A percentile compares a stretch with the other conserved stretches of the same genome.
phyloP scores from a whole-genome alignment of 2,888 invertebrate genomes.

The Metallyticus violacea region DNA sequence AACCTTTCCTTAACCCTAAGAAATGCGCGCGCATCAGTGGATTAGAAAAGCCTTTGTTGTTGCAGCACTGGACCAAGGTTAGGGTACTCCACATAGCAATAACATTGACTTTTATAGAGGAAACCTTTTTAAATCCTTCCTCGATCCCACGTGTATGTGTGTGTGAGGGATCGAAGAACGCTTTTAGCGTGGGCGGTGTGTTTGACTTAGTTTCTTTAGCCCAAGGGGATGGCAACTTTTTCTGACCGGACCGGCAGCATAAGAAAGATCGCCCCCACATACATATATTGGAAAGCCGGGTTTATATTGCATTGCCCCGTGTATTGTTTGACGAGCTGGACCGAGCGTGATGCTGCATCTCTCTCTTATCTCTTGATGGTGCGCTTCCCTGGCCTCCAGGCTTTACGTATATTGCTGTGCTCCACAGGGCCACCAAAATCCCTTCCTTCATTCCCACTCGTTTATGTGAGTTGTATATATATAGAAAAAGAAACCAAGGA shows the following conservation, averaged over 20 bases:
- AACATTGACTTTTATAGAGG: constrained; percentile 12
- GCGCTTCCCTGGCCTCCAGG: background rate
- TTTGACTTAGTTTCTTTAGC: background rate
- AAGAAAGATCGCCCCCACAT: background rate
- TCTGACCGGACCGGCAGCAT: background rate
- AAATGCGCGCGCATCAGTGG: background rate
- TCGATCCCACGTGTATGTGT: background rate
- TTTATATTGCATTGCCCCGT: too few relatives aligned
- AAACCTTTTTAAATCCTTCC: background rate
- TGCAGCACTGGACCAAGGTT: background rate
- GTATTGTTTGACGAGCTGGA: background rate
- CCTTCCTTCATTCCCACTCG: background rate
- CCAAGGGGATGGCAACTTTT: background rate
- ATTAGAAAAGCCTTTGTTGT: background rate
- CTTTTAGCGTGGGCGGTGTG: background rate
- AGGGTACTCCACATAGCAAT: constrained; percentile 11
- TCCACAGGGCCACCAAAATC: background rate
- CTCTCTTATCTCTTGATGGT: background rate
- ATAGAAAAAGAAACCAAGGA: background rate
- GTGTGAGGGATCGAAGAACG: background rate
- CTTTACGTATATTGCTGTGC: background rate
- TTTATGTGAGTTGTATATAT: background rate
- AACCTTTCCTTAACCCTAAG: background rate
- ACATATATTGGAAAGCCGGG: background rate
- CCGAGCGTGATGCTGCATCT: background rate